phyloP scores from a whole-genome alignment of 2,888 invertebrate species.

The Limenitis camilla region DNA sequence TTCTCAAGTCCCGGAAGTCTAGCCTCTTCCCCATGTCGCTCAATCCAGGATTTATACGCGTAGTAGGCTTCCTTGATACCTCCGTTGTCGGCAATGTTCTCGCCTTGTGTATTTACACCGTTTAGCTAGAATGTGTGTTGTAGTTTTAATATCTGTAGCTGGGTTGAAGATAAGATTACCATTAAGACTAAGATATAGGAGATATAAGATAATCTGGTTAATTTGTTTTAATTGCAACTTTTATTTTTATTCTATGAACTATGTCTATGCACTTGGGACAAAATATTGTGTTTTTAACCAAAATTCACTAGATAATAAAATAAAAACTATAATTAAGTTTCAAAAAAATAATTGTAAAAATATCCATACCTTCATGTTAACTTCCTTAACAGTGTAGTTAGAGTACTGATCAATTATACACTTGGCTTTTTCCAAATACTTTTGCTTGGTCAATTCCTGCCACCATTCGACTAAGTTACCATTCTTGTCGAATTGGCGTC shows the following conservation, averaged over 20 bases:
- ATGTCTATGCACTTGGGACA: too few species aligned
- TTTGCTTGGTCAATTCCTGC: constrained; percentile 86
- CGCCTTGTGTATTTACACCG: constrained; percentile 93
- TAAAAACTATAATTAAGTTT: not conserved
- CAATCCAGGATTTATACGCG: constrained; percentile 85
- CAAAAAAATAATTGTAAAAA: not conserved
- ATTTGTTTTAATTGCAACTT: too few species aligned
- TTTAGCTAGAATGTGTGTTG: constrained; percentile 79
- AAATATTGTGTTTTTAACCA: too few species aligned
- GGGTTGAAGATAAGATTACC: not conserved
- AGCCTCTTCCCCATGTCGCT: constrained; percentile 78
- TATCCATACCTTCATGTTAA: constrained; percentile 78
- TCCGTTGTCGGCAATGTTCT: constrained; percentile 96
- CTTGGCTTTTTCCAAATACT: constrained; percentile 87
- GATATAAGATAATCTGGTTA: too few species aligned
- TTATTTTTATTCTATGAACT: too few species aligned
- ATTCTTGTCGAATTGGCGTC: constrained; percentile 92
- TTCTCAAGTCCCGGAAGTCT: constrained; percentile 81
- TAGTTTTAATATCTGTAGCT: not conserved
- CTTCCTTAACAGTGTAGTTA: constrained; percentile 88
- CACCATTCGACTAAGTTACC: constrained; percentile 97
- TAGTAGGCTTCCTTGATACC: constrained; percentile 93
- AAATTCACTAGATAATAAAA: too few species aligned
- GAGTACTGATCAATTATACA: constrained; percentile 96
- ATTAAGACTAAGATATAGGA: too few species aligned